Evolutionary conservation across 1,140 invertebrate genomes (phyloP), one percentile per base, ranked within the genome.

Genomic region (Colletes latitarsis): DNA sequence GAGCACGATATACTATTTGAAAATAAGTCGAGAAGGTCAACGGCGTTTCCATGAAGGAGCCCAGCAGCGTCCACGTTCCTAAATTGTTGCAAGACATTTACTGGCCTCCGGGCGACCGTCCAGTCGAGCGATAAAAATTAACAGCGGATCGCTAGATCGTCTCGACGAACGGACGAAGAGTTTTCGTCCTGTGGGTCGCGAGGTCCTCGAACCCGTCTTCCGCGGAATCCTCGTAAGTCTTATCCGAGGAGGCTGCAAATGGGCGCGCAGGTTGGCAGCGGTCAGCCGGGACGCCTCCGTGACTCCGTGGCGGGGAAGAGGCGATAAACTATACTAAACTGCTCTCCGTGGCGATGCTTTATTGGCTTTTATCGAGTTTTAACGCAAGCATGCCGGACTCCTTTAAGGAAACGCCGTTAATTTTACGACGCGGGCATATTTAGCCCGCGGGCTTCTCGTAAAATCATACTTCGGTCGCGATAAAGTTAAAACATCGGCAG

Each of bases 321-420:
- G 60, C 86, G 82, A 87, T 88, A 88, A 88, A 88, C 81, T 83
- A 74, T 67, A 80, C 80, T 82, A 83, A 87, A 88, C 86, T 76
- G 82, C 77, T 73, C 67, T 82, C 82, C 77, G 79, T 55, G 70
- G 88, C 84, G 85, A 91, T 90, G 91, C 90, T 91, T 92, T 91
- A 92, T 92, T 92, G 90, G 89, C 90, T 91, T 92, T 91, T 91
- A 92, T 92, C 90, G 91, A 87, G 86, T 90, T 92, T 92, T 91
- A 92, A 92, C 89, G 90, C 87, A 76, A 87, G 76, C 85, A 85
- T 82, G 64, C 76, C 86, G 86, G 86, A 91, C 88, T 90, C 90
- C 89, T 92, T 91, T 91, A 92, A 91, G 91, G 90, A 92, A 92
- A 91, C 90, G 91, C 90, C 91, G 90, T 92, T 93, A 92, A 92